These are phyloP conservation scores for Tetrao urogallus DNA, from an alignment of 2,113 vertebrate genomes.

Conservation along the genomic window DNA sequence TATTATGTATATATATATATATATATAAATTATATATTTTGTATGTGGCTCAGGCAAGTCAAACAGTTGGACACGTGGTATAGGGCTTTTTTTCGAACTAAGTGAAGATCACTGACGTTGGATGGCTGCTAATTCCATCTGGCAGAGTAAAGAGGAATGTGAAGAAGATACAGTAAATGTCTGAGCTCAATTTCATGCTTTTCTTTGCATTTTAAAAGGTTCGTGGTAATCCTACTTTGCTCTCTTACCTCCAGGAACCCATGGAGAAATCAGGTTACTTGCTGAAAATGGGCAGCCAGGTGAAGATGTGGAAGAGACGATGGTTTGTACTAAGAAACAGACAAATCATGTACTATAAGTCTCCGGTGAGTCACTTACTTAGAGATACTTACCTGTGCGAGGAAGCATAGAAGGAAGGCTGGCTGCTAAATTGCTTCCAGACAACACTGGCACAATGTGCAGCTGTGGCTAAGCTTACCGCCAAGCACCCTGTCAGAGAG, in stretches of 20 bases:
- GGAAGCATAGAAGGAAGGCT: not conserved
- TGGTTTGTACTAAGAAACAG: constrained; percentile 91
- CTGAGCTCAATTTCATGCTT: not conserved
- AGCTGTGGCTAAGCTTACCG: not conserved
- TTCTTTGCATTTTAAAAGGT: not conserved
- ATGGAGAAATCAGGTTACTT: constrained; percentile 91
- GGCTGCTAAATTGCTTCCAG: not conserved
- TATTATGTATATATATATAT: not conserved
- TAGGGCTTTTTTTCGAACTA: not conserved
- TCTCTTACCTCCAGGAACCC: constrained; percentile 77
- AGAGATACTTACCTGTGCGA: not conserved
- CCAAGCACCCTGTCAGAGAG: not conserved
- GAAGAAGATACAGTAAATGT: not conserved
- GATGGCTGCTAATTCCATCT: not conserved
- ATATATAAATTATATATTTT: not conserved
- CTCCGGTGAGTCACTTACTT: constrained; percentile 82
- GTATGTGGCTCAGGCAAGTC: not conserved
- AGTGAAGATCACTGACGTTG: not conserved
- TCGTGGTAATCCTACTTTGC: not conserved
- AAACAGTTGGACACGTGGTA: not conserved
- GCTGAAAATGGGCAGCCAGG: constrained; percentile 89
- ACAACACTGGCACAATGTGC: not conserved
- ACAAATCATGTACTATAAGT: constrained; percentile 91
- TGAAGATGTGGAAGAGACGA: constrained; percentile 90
- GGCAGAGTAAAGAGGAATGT: not conserved